phyloP scores from a whole-genome alignment of 2,113 vertebrate genomes.

The Psilopsiagon aymara region DNA sequence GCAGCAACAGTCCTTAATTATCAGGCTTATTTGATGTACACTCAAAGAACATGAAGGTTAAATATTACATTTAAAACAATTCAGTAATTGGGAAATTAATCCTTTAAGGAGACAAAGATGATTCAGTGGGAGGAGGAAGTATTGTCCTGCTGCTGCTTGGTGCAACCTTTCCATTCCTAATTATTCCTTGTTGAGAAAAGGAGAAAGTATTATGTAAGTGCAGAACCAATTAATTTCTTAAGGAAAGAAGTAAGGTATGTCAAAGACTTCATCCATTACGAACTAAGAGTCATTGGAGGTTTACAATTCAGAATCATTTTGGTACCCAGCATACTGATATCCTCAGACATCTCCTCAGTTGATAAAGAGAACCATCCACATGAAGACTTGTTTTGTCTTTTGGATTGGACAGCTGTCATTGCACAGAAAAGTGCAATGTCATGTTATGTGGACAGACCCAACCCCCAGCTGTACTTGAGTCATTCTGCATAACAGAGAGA shows the following conservation, averaged over 20 bases:
- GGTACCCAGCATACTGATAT: not conserved
- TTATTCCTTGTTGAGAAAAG: conserved; percentile 13
- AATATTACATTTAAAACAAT: conserved; percentile 35
- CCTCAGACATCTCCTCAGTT: not conserved
- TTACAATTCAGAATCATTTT: not conserved
- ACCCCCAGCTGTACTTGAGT: not conserved
- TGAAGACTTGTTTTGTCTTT: not conserved
- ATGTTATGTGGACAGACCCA: not conserved
- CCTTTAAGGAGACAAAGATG: conserved; percentile 21
- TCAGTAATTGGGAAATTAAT: not conserved
- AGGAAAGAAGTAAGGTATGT: not conserved
- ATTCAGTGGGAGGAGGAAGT: not conserved
- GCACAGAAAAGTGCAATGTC: not conserved
- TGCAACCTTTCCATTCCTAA: not conserved
- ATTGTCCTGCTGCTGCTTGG: not conserved
- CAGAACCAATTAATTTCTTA: not conserved
- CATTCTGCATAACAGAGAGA: not conserved
- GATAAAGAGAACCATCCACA: not conserved
- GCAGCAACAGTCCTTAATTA: not conserved
- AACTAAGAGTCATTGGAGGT: not conserved
- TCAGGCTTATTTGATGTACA: not conserved
- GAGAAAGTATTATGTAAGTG: not conserved
- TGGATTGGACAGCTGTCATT: not conserved
- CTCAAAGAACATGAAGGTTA: conserved; percentile 25
- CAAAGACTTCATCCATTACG: not conserved